Percentiles rank a stretch among this genome's conserved stretches.
Conservation (phyloP, 1,140 invertebrate genomes). For the Trialeurodes vaporariorum region DNA sequence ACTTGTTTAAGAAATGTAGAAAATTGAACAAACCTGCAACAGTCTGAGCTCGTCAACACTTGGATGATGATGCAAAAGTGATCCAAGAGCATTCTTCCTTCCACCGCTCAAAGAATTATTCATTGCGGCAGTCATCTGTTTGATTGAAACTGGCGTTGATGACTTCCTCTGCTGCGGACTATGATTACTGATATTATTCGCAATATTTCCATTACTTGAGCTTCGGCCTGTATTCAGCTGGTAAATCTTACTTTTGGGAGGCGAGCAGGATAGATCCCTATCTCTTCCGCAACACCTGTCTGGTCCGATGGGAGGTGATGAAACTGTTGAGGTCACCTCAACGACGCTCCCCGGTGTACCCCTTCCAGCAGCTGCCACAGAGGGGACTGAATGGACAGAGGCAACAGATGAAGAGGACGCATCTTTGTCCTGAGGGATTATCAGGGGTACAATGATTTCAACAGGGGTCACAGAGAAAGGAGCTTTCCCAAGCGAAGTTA, state of each 20-base stretch:
- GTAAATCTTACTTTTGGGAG: slow-evolving; percentile 34
- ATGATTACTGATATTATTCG: slow-evolving; percentile 31
- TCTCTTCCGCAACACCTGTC: too few species aligned
- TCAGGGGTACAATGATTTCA: slow-evolving; percentile 25
- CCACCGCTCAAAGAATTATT: slow-evolving; percentile 29
- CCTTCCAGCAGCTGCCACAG: too few species aligned
- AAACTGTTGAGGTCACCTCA: too few species aligned
- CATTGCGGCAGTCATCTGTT: slow-evolving; percentile 36
- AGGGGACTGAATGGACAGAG: too few species aligned
- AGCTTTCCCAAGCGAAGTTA: slow-evolving; percentile 35
- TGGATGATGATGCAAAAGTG: slow-evolving; percentile 44
- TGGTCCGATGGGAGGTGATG: too few species aligned
- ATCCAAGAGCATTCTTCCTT: slow-evolving; percentile 33
- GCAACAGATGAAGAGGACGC: too few species aligned
- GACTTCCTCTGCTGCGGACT: slow-evolving; percentile 40
- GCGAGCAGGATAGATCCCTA: too few species aligned
- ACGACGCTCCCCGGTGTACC: too few species aligned
- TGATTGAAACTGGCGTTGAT: slow-evolving; percentile 43
- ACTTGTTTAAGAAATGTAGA: not conserved
- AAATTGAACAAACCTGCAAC: slow-evolving; percentile 41
- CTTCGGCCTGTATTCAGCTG: slow-evolving; percentile 34
- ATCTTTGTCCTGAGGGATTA: not conserved
- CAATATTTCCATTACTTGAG: slow-evolving; percentile 21
- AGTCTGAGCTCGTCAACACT: slow-evolving; percentile 49
- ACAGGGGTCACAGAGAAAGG: slow-evolving; percentile 37